Evolutionary conservation across 1,140 invertebrate genomes (phyloP), one percentile per base, ranked within the genome.

Genomic region (Coptotermes formosanus): DNA sequence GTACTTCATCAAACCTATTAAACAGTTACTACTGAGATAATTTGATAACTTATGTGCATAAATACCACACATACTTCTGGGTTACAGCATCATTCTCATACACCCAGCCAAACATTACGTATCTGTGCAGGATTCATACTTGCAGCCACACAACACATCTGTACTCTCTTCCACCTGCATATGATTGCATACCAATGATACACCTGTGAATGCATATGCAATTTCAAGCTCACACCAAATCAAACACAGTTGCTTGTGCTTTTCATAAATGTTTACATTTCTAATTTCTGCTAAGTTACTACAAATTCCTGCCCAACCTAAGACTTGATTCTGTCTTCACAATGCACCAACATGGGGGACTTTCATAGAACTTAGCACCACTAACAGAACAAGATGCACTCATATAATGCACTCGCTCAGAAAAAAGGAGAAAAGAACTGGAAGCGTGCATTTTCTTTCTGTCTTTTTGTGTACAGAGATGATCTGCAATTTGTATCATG

Each of bases 21-120:
- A 75, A 75, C 64, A 75, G 14, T 75, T 75, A 75, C 64, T 75
- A 75, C 64, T 75, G 25, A 75, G 64, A 75, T 75, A 30, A 75
- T 25, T 75, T 75, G 64, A 75, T 75, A 30, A 75, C 64, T 75
- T 75, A 75, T 21, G 4, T 75, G 64, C 64, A 75, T 75, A 75
- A 75, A 75, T 75, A 6, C 30, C 64, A 30, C 30, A 75, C n/a
- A 30, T 30, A 30, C n/a, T 75, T 75, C 64, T 64, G 59, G 59
- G 59, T 23, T 64, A 64, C 4, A 64, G 19, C 19, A 7, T 30
- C 64, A n/a, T 75, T 75, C 64, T 75, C n/a, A 75, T 30, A 30
- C 16, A 30, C n/a, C n/a, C 64, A 30, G 64, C 25, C 64, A 75
- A 75, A 75, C n/a, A 75, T 75, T 75, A 75, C 25, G n/a, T 75